Percentiles rank a stretch among this genome's conserved stretches.
These are phyloP conservation scores for Pollenia angustigena DNA, from an alignment of 2,888 invertebrate genomes.

Conservation along the genomic window DNA sequence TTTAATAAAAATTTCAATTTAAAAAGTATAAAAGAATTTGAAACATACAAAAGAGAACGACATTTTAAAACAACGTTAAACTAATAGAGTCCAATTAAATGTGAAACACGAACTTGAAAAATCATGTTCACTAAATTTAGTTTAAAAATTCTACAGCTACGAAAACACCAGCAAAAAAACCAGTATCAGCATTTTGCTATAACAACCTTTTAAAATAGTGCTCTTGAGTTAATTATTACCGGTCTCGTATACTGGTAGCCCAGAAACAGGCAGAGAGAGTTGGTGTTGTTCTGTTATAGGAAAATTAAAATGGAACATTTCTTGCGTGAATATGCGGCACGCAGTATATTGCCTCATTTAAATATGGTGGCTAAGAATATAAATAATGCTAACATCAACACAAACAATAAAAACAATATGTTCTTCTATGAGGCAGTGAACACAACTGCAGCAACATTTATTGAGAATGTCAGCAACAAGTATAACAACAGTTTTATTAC, in stretches of 20 bases:
- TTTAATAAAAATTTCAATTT: background rate
- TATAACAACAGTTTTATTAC: slow-evolving; percentile 50
- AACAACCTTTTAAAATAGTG: slow-evolving; percentile 16
- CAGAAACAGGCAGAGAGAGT: background rate
- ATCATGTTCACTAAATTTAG: slow-evolving; percentile 3
- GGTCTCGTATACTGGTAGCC: background rate
- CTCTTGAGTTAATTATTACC: slow-evolving; percentile 46
- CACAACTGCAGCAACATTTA: slow-evolving; percentile 12
- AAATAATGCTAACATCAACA: slow-evolving; percentile 16
- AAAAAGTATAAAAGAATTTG: background rate
- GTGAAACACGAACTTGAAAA: background rate
- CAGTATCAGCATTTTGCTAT: background rate
- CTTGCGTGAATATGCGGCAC: slow-evolving; percentile 76
- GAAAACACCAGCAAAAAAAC: background rate
- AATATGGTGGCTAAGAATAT: slow-evolving; percentile 41
- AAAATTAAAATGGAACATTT: slow-evolving; percentile 72
- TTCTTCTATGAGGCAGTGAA: background rate
- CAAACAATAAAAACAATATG: slow-evolving; percentile 31
- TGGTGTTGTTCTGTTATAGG: background rate
- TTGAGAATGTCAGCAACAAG: slow-evolving; percentile 17
- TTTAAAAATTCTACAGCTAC: background rate
- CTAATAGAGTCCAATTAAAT: background rate
- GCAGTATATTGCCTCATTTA: slow-evolving; percentile 75
- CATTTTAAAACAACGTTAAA: background rate
- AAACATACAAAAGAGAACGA: background rate